Conservation (phyloP, 92 coral and sea anemone genomes). For the Epizoanthus rinbou region DNA sequence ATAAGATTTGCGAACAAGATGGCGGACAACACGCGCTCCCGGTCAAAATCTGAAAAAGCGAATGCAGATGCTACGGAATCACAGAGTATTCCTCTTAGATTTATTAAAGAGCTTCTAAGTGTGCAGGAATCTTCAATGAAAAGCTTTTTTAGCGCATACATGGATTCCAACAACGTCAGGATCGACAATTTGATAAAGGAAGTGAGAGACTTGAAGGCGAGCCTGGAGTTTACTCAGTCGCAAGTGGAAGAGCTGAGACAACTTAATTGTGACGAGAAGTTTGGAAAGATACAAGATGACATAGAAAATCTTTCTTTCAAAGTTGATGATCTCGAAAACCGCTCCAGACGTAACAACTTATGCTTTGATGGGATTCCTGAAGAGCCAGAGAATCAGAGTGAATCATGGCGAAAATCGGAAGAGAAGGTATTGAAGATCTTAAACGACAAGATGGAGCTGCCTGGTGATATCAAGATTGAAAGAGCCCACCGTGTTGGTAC, state of each 20-base stretch:
- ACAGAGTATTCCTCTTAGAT: not conserved
- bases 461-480: constrained; percentile 23
- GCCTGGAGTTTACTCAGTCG: constrained; percentile 33
- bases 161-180: constrained; percentile 1
- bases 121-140: constrained; percentile 16
- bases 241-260: constrained; percentile 23
- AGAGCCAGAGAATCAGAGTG: constrained; percentile 8
- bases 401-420: constrained; percentile 28
- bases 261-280: constrained; percentile 11
- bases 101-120: constrained; percentile 4
- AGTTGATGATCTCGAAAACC: constrained; percentile 31
- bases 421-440: constrained; percentile 5
- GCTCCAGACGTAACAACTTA: constrained; percentile 33
- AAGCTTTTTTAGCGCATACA: not conserved
- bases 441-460: constrained; percentile 21
- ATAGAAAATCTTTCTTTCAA: constrained; percentile 7
- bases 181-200: constrained; percentile 19
- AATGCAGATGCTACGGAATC: not conserved
- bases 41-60: too few relatives aligned
- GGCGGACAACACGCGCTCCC: too few relatives aligned
- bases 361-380: constrained; percentile 42
- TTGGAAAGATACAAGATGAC: constrained; percentile 21
- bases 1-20: too few relatives aligned
- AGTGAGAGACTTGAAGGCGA: constrained; percentile 24
- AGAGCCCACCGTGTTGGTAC: constrained; percentile 33